Base-by-base conservation (phyloP, 2,797 vertebrate genomes). In the Philypnodon macrostomus region DNA sequence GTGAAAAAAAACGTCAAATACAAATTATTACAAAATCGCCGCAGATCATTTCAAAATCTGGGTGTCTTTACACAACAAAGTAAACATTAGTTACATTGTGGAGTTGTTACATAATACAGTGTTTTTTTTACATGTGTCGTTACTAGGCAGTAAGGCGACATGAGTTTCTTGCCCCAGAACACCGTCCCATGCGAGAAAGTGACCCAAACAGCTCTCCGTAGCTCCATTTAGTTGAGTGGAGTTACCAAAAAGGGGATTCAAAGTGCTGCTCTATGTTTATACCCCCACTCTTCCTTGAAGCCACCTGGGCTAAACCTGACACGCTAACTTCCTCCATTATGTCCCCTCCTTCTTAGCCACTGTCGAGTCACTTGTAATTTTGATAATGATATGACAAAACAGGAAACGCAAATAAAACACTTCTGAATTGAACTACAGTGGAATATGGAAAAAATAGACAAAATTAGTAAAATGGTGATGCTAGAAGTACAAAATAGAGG, bases 231-330 rank as follows among this genome's bases (percentile, higher is more conserved):
- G 56, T 69, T 63, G 84, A 72, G 69, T 68, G 79, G 71, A 73
- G 71, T 67, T 30, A 68, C 58, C 48, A 63, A 49, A 54, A 42
- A 53, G 35, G 53, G 58, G 40, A 56, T 65, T 75, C 67, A 89
- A 89, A 89, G 88, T 88, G 87, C 85, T 81, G 81, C 85, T 80
- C 75, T 83, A 79, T 73, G 70, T 77, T 56, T 60, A 75, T 70
- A 57, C 79, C 80, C 74, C 82, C 81, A 79, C 73, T 74, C 81
- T 79, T 83, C 67, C 68, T 80, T 80, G 53, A 47, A 63, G 67
- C 67, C 66, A 62, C 74, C 47, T 53, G 67, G 73, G 61, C 63
- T 42, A 41, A 44, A 54, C 57, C 62, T 62, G 17, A 63, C 40
- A 7, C 16, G 42, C 27, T 26, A 26, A 14, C 27, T 44, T 41